Base-by-base conservation (phyloP, 2,113 vertebrate genomes). In the Heterochromis multidens region DNA sequence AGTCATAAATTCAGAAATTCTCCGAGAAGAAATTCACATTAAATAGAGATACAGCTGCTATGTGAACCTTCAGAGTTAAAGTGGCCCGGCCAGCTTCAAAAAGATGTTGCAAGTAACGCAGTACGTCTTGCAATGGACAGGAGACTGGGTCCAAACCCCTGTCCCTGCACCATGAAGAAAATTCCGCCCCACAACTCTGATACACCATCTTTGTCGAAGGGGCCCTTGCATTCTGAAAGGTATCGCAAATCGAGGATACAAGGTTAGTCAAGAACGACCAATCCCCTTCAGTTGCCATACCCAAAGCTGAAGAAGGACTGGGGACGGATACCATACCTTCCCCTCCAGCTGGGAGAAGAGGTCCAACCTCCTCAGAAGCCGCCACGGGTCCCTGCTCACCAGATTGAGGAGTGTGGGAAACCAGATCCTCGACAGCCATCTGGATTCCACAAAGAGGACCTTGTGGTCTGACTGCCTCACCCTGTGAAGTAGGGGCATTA, bases 401-500 rank as follows among this genome's bases (percentile, higher is more conserved):
- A 63, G 61, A 63, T 33, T 37, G 61, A n/a, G 33, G 35, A 12
- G 61, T 63, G 19, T 63, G 31, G 13, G 31, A 31, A 63, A 63
- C 19, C 31, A 35, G 61, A 35, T 0, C n/a, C n/a, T n/a, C n/a
- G n/a, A n/a, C n/a, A n/a, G n/a, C n/a, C n/a, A 11, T 63, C 31
- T 0, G 10, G 35, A 63, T n/a, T 0, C 61, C 61, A 63, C 61
- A 31, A 35, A 35, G 60, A 13, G 0, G 35, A 62, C 60, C 10
- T 19, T 62, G 31, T 63, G 61, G 61, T 11, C 0, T n/a, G n/a
- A 63, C 35, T 63, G 61, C 61, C 35, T 13, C 61, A 63, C 61
- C n/a, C 61, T 37, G 31, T 63, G 35, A 63, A 63, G 6, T 31
- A 63, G 35, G 61, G 6, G n/a, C 61, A 63, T 63, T 63, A 63